phyloP scores from a whole-genome alignment of 2,113 vertebrate genomes.

The Stigmatopora nigra region DNA sequence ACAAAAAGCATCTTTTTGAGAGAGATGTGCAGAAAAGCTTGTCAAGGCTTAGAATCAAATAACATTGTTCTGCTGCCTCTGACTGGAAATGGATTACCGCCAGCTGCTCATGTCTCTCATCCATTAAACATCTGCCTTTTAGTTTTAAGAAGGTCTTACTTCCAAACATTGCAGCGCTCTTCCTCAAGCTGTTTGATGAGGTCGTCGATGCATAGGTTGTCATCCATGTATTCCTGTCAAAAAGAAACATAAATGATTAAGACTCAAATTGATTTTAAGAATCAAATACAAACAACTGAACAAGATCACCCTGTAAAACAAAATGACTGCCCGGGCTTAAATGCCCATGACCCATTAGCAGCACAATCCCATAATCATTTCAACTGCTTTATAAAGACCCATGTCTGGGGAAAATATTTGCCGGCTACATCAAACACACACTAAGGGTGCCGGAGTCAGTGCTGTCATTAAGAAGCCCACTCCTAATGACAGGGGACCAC shows the following conservation, averaged over 20 bases:
- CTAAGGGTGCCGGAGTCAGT: conserved; percentile 42
- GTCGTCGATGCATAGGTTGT: conserved; percentile 81
- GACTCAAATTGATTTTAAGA: background rate
- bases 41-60: conserved; percentile 45
- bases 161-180: conserved; percentile 77
- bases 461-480: conserved; percentile 52
- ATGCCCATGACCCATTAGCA: conserved; percentile 38
- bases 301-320: background rate
- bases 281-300: background rate
- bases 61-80: conserved; percentile 54
- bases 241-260: conserved; percentile 24
- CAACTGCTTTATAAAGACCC: conserved; percentile 22
- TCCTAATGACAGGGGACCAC: conserved; percentile 53
- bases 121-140: conserved; percentile 48
- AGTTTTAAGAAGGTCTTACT: conserved; percentile 62
- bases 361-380: conserved; percentile 42
- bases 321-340: conserved; percentile 12
- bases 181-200: conserved; percentile 82
- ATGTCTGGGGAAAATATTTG: conserved; percentile 48
- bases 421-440: conserved; percentile 52
- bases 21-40: conserved; percentile 47
- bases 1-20: conserved; percentile 53
- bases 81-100: conserved; percentile 43
- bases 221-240: conserved; percentile 82
- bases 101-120: conserved; percentile 46